Conservation (phyloP, 2,888 invertebrate genomes). For the Tipula vernalis region DNA sequence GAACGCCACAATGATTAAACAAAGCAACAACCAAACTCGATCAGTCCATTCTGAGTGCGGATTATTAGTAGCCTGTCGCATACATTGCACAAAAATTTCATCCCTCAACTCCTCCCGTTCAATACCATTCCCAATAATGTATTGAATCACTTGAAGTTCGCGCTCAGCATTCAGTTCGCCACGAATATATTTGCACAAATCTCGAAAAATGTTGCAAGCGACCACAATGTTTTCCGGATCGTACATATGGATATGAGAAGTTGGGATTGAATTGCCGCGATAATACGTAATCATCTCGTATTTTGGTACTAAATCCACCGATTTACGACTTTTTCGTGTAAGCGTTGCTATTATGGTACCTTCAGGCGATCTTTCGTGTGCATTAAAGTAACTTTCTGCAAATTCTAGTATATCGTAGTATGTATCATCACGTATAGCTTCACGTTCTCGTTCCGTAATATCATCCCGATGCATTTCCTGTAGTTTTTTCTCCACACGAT, state of each 20-base stretch:
- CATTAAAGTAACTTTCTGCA: conserved; percentile 87
- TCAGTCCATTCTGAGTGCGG: conserved; percentile 74
- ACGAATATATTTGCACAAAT: conserved; percentile 77
- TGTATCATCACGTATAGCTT: conserved; percentile 39
- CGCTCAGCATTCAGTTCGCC: conserved; percentile 77
- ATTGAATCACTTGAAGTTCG: conserved; percentile 72
- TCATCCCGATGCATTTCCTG: conserved; percentile 58
- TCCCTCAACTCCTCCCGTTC: conserved; percentile 86
- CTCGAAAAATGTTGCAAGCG: conserved; percentile 85
- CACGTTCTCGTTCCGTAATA: conserved; percentile 30
- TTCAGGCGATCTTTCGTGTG: conserved; percentile 74
- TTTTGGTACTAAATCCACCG: conserved; percentile 69
- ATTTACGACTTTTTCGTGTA: conserved; percentile 62
- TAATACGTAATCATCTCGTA: conserved; percentile 88
- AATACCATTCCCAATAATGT: conserved; percentile 72
- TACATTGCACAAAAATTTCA: conserved; percentile 81
- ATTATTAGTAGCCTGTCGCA: conserved; percentile 80
- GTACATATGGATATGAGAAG: conserved; percentile 88
- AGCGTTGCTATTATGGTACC: conserved; percentile 79
- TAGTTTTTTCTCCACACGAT: conserved; percentile 73
- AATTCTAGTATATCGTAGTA: conserved; percentile 81
- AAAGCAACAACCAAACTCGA: conserved; percentile 77
- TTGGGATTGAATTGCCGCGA: conserved; percentile 77
- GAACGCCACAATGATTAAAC: conserved; percentile 83
- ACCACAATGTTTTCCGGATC: conserved; percentile 87